Conservation (phyloP, 2,888 invertebrate genomes). For the Leuctra nigra region DNA sequence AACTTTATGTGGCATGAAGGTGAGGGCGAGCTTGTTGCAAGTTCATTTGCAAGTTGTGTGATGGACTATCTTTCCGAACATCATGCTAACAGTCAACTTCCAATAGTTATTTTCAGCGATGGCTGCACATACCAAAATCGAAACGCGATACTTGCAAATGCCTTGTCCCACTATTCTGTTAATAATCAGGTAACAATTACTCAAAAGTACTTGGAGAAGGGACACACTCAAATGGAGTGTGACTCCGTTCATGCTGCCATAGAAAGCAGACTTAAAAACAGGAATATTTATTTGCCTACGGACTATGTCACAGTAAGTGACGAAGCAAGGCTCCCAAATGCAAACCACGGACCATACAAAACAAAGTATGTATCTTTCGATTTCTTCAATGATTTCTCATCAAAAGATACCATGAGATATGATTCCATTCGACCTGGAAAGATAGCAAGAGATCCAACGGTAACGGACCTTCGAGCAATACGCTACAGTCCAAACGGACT, state of each 20-base stretch:
- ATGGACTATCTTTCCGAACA: slow-evolving; percentile 25
- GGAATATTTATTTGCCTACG: slow-evolving; percentile 27
- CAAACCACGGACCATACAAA: not conserved
- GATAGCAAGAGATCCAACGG: slow-evolving; percentile 29
- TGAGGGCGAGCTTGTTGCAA: slow-evolving; percentile 29
- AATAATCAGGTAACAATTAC: slow-evolving; percentile 25
- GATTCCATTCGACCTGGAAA: slow-evolving; percentile 30
- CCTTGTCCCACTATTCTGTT: slow-evolving; percentile 31
- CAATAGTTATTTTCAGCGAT: slow-evolving; percentile 32
- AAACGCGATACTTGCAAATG: slow-evolving; percentile 32
- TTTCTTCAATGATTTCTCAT: not conserved
- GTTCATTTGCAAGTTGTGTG: slow-evolving; percentile 30
- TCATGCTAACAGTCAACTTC: slow-evolving; percentile 17
- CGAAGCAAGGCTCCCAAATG: slow-evolving; percentile 22
- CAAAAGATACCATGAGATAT: slow-evolving; percentile 18
- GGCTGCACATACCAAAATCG: too few species aligned
- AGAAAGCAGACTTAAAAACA: slow-evolving; percentile 36
- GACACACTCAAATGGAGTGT: slow-evolving; percentile 29
- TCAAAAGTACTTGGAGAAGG: slow-evolving; percentile 4
- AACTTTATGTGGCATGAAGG: slow-evolving; percentile 32
- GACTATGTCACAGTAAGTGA: slow-evolving; percentile 26
- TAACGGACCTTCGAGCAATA: slow-evolving; percentile 7
- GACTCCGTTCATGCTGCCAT: slow-evolving; percentile 37
- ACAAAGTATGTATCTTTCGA: not conserved
- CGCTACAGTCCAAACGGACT: not conserved